These are phyloP conservation scores for Apteryx mantelli DNA, from an alignment of 2,113 vertebrate species.

Conservation along the genomic window DNA sequence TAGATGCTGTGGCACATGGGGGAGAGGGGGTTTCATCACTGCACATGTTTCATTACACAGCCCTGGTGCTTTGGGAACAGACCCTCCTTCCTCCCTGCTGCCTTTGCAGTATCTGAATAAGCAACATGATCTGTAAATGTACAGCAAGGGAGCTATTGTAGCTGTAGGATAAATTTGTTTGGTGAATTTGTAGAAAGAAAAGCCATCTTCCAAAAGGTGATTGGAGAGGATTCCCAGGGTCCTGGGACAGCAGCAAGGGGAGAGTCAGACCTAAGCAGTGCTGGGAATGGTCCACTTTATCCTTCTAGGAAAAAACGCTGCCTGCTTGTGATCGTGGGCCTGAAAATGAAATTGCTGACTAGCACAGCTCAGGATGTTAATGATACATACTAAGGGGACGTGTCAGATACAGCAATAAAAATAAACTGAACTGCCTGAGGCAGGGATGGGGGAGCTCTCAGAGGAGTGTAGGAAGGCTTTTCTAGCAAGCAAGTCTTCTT, in stretches of 20 bases:
- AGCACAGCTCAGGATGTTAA: conserved; percentile 31
- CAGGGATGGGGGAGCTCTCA: conserved; percentile 26
- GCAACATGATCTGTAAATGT: not conserved
- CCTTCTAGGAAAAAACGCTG: conserved; percentile 7
- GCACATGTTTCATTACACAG: fast-evolving
- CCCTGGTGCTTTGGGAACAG: not conserved
- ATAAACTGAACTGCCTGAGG: conserved; percentile 51
- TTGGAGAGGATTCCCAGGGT: not conserved
- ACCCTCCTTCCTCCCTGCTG: not conserved
- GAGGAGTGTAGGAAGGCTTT: conserved; percentile 40
- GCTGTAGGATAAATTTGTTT: not conserved
- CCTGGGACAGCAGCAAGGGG: not conserved
- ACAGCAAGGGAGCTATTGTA: not conserved
- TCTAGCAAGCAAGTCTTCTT: conserved; percentile 14
- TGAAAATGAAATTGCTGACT: conserved; percentile 47
- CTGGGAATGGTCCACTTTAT: not conserved
- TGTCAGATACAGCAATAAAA: conserved; percentile 65
- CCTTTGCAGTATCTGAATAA: not conserved
- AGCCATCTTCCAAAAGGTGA: not conserved
- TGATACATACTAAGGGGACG: conserved; percentile 12
- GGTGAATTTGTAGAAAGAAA: not conserved
- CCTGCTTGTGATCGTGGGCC: not conserved
- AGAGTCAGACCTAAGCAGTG: not conserved
- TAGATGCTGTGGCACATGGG: not conserved
- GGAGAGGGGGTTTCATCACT: not conserved